Evolutionary conservation across 2,113 vertebrate species (phyloP).

Genomic region (Paradoxurus hermaphroditus): DNA sequence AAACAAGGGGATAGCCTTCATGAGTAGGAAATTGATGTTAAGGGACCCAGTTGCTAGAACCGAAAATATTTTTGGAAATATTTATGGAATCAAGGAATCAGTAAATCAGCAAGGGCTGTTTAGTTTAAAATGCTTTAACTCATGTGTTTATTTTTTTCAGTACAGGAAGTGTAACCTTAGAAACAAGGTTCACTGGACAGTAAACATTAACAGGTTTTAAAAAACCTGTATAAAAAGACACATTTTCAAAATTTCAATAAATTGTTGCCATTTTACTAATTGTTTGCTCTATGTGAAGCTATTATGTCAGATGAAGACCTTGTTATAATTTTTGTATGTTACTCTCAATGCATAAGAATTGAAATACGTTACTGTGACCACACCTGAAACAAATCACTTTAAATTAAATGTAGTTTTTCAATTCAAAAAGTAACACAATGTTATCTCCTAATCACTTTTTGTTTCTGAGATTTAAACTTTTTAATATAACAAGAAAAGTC

Average conservation of each 20-base stretch:
- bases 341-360: not conserved
- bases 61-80: not conserved
- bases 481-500: not conserved
- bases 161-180: not conserved
- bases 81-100: not conserved
- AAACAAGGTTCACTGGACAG: not conserved
- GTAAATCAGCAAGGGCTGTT: not conserved
- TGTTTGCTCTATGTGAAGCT: not conserved
- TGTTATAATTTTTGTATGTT: not conserved
- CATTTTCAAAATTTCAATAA: not conserved
- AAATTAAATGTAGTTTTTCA: not conserved
- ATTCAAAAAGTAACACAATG: not conserved
- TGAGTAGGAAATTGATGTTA: not conserved
- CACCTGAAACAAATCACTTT: not conserved
- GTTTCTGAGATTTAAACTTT: slow-evolving; percentile 3
- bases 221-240: not conserved
- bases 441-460: not conserved
- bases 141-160: accelerated
- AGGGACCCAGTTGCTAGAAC: not conserved
- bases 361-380: not conserved
- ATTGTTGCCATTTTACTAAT: not conserved
- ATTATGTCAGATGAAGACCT: not conserved
- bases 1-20: not conserved
- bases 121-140: not conserved
- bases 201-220: not conserved